Evolutionary conservation across 37 sponge, comb jelly and placozoan species (phyloP).

Genomic region (Geodia barretti): DNA sequence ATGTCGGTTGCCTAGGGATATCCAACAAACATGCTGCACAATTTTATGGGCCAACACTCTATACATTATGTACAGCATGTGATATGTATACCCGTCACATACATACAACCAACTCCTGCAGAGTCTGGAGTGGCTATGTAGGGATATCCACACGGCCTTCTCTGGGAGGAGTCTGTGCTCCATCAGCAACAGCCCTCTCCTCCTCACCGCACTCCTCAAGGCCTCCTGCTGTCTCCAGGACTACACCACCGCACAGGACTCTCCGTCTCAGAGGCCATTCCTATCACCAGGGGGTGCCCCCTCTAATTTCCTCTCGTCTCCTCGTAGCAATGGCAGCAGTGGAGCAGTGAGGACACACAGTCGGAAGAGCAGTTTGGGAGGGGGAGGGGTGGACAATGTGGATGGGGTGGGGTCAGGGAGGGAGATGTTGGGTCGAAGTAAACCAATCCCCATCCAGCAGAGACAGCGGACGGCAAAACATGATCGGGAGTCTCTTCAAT

Average conservation of each 20-base stretch:
- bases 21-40: too few species aligned
- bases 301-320: not conserved
- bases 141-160: conserved; percentile 42
- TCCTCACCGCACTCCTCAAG: conserved; percentile 48
- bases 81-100: too few species aligned
- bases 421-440: not conserved
- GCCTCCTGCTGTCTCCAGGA: conserved; percentile 28
- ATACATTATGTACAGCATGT: too few species aligned
- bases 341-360: not conserved
- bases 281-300: not conserved
- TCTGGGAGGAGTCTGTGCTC: conserved; percentile 23
- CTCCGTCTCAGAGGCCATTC: not conserved
- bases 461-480: not conserved
- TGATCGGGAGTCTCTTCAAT: not conserved
- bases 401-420: not conserved
- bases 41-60: too few species aligned
- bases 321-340: not conserved
- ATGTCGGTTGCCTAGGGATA: too few species aligned
- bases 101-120: too few species aligned
- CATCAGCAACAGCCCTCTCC: conserved; percentile 28
- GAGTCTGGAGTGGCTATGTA: conserved; percentile 44
- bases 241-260: not conserved
- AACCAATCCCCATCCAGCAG: not conserved
- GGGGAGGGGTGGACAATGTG: not conserved
- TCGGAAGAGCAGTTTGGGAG: not conserved